Conservation (phyloP, 1,140 invertebrate species). For the Andricus grossulariae region DNA sequence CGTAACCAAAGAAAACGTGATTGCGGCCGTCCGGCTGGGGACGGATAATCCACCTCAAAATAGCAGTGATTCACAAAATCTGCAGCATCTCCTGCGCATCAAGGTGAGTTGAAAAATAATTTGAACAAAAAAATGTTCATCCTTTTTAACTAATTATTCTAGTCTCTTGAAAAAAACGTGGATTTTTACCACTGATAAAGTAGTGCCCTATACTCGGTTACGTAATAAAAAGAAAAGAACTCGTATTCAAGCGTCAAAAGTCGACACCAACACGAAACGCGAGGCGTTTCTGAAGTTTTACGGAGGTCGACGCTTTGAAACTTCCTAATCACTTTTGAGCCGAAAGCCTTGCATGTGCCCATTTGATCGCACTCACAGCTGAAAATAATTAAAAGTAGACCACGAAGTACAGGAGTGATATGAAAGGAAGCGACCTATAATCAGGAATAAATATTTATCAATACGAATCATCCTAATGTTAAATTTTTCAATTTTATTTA, state of each 20-base stretch:
- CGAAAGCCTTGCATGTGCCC: conserved; percentile 46
- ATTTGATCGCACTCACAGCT: conserved; percentile 39
- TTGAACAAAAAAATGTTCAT: not conserved
- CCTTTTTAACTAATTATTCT: not conserved
- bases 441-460: too few species aligned
- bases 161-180: not conserved
- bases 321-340: conserved; percentile 49
- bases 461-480: too few species aligned
- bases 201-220: not conserved
- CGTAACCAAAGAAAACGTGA: conserved; percentile 90
- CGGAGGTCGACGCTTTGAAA: conserved; percentile 37
- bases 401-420: not conserved
- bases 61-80: conserved; percentile 70
- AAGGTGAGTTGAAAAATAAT: conserved; percentile 66
- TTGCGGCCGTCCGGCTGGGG: conserved; percentile 87
- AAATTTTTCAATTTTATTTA: too few species aligned
- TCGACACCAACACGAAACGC: conserved; percentile 37
- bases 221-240: not conserved
- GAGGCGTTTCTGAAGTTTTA: conserved; percentile 37
- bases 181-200: not conserved
- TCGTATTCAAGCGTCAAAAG: not conserved
- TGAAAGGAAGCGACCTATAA: not conserved
- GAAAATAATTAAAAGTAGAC: conserved; percentile 48
- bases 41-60: conserved; percentile 78
- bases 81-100: conserved; percentile 73